Base-by-base conservation (phyloP, 2,888 invertebrate species). In the Drosophila kokeensis region DNA sequence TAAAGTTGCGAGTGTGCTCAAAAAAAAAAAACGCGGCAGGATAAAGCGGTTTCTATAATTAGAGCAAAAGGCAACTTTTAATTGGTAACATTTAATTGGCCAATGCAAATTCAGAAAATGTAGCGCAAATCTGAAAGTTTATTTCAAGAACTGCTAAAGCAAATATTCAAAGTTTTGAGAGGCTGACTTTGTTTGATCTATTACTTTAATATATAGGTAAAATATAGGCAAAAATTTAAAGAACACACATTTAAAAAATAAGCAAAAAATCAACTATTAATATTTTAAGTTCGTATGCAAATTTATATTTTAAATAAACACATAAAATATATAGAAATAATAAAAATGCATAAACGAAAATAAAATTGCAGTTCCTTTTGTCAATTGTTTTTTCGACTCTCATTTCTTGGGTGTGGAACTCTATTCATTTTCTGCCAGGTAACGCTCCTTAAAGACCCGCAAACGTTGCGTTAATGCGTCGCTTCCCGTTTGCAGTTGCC, bases 31-130 rank as follows among this genome's bases (percentile, higher is more conserved):
- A 54, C 29, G 48, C 40, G 27, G 42, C 63, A 61, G 64, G 57
- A 69, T 59, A 40, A 63, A 50, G 45, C 29, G 29, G 34, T 36
- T 69, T 38, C 36, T 2, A 54, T 50, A 52, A 62, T 40, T 45
- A 45, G 45, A 62, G 27, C n/a, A 64, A 49, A 69, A 53, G 62
- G 34, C 49, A 80, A 76, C 58, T 78, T 78, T 78, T 78, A 78
- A 78, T 78, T 76, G 64, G 55, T 49, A 68, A 55, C 49, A 27
- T 24, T 45, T 45, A 45, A 45, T 45, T 36, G 30, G 40, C 40
- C 36, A 48, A 53, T 40, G 57, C n/a, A 50, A 36, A 71, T 13
- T 18, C n/a, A 32, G 8, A 15, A 38, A 55, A 38, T n/a, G 27
- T n/a, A 15, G 29, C 27, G 34, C 24, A 38, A 4, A 18, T 18